These are phyloP conservation scores for Limenitis camilla DNA, from an alignment of 2,888 invertebrate genomes.

Conservation along the genomic window DNA sequence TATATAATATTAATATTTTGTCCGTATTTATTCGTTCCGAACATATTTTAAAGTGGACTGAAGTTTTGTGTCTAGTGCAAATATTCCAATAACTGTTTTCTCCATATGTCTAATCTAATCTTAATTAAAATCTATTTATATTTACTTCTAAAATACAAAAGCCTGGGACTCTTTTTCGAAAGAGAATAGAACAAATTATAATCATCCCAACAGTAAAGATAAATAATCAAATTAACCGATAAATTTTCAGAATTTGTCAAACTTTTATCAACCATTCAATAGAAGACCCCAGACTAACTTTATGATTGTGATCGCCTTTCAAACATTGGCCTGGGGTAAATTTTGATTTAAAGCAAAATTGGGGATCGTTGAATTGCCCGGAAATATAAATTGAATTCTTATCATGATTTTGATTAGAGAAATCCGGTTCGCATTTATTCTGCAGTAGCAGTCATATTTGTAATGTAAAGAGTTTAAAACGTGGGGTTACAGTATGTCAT, in stretches of 20 bases:
- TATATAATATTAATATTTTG: too few relatives aligned
- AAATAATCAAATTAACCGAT: slow-evolving; percentile 19
- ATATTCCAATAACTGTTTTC: too few relatives aligned
- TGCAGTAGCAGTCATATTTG: slow-evolving; percentile 12
- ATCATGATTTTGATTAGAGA: slow-evolving; percentile 47
- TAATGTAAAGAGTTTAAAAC: slow-evolving; percentile 3
- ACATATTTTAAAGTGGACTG: too few relatives aligned
- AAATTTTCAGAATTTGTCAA: slow-evolving; percentile 41
- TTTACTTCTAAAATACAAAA: too few relatives aligned
- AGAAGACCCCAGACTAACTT: slow-evolving; percentile 35
- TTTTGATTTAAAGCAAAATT: slow-evolving; percentile 63
- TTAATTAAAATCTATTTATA: too few relatives aligned
- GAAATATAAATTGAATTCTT: slow-evolving; percentile 63
- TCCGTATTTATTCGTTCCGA: too few relatives aligned
- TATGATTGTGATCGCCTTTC: slow-evolving; percentile 37
- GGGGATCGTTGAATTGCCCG: slow-evolving; percentile 38
- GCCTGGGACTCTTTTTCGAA: too few relatives aligned
- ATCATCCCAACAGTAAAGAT: neutral
- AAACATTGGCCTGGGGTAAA: slow-evolving; percentile 41
- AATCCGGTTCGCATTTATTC: slow-evolving; percentile 26
- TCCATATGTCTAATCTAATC: neutral
- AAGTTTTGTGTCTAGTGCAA: too few relatives aligned
- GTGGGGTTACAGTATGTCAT: neutral
- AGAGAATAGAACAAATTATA: neutral
- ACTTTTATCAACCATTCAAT: slow-evolving; percentile 47